phyloP scores from a whole-genome alignment of 1,140 invertebrate genomes.

The Philotrypesis tridentata region DNA sequence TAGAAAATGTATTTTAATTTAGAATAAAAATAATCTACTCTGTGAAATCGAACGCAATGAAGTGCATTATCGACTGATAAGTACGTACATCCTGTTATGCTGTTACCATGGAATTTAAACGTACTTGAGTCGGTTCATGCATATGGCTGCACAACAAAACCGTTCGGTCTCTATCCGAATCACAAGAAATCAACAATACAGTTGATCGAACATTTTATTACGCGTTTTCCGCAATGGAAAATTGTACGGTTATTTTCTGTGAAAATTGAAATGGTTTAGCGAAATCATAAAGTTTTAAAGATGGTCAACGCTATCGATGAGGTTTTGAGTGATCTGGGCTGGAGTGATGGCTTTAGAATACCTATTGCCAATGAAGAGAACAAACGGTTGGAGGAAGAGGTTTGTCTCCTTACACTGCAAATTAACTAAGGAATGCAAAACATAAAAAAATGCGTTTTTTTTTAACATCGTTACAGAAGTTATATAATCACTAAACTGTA shows the following conservation, averaged over 20 bases:
- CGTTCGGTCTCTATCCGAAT: neutral
- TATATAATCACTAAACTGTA: no score
- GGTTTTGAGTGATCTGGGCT: slow-evolving; percentile 80
- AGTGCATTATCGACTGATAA: slow-evolving; percentile 8
- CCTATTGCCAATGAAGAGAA: slow-evolving; percentile 84
- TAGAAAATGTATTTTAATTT: no score
- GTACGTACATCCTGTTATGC: slow-evolving; percentile 11
- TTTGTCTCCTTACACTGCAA: slow-evolving; percentile 58
- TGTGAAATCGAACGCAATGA: neutral
- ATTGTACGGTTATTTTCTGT: neutral
- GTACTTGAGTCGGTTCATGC: neutral
- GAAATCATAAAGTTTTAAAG: slow-evolving; percentile 49
- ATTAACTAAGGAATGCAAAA: no score
- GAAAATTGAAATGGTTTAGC: neutral
- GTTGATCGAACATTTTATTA: neutral
- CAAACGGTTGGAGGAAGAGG: slow-evolving; percentile 77
- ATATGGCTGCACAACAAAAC: neutral
- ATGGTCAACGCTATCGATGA: slow-evolving; percentile 72
- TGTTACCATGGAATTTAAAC: slow-evolving; percentile 36
- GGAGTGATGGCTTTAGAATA: slow-evolving; percentile 81
- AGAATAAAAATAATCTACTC: neutral
- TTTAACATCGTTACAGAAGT: no score
- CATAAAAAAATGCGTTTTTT: no score
- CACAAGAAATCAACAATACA: neutral
- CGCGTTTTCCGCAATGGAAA: neutral